Base-by-base conservation (phyloP, 2,888 invertebrate genomes). In the Cheilosia grossa region DNA sequence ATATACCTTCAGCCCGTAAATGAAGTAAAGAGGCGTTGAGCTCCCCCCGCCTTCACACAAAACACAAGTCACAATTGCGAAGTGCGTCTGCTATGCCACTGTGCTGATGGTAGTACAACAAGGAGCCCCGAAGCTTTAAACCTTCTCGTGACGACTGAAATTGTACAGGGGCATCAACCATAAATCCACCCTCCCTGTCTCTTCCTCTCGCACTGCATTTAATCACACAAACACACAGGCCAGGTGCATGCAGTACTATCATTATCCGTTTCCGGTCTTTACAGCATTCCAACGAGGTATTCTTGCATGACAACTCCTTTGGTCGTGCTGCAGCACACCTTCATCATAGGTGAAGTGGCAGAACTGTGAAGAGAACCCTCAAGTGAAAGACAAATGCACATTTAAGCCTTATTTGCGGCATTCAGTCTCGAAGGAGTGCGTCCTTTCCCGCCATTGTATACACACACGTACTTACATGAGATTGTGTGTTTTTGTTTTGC, bases 211-310 rank as follows among this genome's bases (percentile, higher is more conserved):
- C 77, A 82, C 47, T 72, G 59, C 44, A 30, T 72, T 70, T 53
- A 70, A 49, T 63, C 77, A 72, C 51, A 27, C 51, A 21, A 66
- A 78, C 49, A 13, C 19, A 13, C 10, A 21, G 51, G 85, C 70
- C 75, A 85, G 85, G 85, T 85, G 85, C 72, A 85, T 81, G 85
- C 79, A 69, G 83, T 83, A 70, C 81, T 81, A 54, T 85, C 85
- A 85, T 85, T 85, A 81, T 85, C 80, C 81, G 75, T 85, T 85
- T 85, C 85, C 85, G 85, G 85, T 85, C 81, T 72, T 85, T 72
- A 85, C 85, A 77, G 75, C 85, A 85, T 85, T 85, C 85, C 85
- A 72, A 72, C 70, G 81, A 81, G 75, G 85, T 77, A 85, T 85
- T 85, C 85, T 85, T 81, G 72, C 85, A 85, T 81, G 85, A 81